Evolutionary conservation across 1,140 invertebrate species (phyloP).

Genomic region (Proales similis): DNA sequence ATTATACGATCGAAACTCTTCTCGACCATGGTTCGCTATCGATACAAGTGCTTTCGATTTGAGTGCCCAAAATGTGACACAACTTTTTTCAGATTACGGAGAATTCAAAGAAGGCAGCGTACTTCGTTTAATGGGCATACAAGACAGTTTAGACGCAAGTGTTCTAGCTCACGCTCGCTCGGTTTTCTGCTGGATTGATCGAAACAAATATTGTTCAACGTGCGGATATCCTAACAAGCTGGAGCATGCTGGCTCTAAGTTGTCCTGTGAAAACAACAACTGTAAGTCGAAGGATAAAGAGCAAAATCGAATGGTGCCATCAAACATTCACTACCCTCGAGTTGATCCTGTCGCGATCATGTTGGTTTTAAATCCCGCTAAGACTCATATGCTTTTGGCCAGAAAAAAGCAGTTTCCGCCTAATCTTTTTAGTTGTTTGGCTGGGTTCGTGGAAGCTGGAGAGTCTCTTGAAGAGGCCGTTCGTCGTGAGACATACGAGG

Average conservation of each 20-base stretch:
- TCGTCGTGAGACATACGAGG: slow-evolving; percentile 59
- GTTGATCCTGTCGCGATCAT: slow-evolving; percentile 58
- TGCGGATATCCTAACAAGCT: slow-evolving; percentile 49
- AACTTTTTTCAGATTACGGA: slow-evolving; percentile 1
- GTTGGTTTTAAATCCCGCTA: slow-evolving; percentile 53
- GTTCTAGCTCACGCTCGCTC: slow-evolving; percentile 45
- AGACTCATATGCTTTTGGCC: slow-evolving; percentile 56
- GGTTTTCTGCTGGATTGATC: slow-evolving; percentile 53
- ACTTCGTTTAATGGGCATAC: slow-evolving; percentile 32
- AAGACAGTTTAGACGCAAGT: slow-evolving; percentile 25
- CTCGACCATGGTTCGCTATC: slow-evolving; percentile 19
- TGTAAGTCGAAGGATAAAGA: slow-evolving; percentile 40
- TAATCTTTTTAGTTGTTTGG: slow-evolving; percentile 59
- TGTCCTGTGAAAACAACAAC: slow-evolving; percentile 46
- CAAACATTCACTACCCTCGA: slow-evolving; percentile 50
- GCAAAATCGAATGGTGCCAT: slow-evolving; percentile 43
- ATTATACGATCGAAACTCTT: not conserved
- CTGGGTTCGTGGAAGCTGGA: slow-evolving; percentile 60
- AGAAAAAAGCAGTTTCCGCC: slow-evolving; percentile 54
- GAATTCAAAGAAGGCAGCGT: slow-evolving; percentile 34
- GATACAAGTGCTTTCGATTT: slow-evolving; percentile 22
- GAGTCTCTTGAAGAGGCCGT: slow-evolving; percentile 58
- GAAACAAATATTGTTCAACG: slow-evolving; percentile 53
- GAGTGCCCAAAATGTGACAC: slow-evolving; percentile 5
- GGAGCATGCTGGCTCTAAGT: slow-evolving; percentile 49